Base-by-base conservation (phyloP, 2,113 vertebrate genomes). In the Cheirogaleus medius region DNA sequence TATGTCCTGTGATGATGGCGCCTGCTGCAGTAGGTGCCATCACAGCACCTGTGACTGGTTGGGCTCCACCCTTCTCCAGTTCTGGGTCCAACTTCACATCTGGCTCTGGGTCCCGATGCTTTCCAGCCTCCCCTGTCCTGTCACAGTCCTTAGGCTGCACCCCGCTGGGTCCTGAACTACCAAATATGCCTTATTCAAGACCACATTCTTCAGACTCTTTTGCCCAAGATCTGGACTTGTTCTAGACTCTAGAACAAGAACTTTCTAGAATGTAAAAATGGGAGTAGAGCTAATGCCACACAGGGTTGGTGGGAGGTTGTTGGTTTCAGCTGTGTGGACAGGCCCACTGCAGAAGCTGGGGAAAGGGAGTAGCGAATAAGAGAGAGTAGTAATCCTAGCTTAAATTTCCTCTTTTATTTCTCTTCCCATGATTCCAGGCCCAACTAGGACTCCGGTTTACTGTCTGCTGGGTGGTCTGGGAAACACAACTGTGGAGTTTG, bases 181-280 rank as follows among this genome's bases (percentile, higher is more conserved):
- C 29, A 73, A 37, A 32, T 32, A 21, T 8, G 9, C 29, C 64
- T 82, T 27, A 3, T 73, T 91, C 71, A 90, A 54, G 49, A 76
- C 37, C 32, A 81, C 39, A 29, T 63, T 49, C 68, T 87, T 69
- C 5, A 82, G 52, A n/a, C 1, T 39, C 64, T 73, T n/a, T 58
- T 87, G 49, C 15, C 49, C 32, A 27, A 64, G 29, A 71, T 82
- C 52, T 71, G 76, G 52, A 93, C n/a, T 74, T 95, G 39, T 82
- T 85, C 32, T 93, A 47, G 32, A 64, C 27, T 29, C 87, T 27
- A 69, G 60, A 77, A 60, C 13, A 82, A 54, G 44, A 66, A 69
- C 7, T 44, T 69, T 90, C 47, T 64, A 74, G 47, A 85, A 56
- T 27, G 44, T 63, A 60, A 74, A 63, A 10, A 27, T 3, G 3